A percentile compares a stretch with the other conserved stretches of the same genome.
phyloP scores from a whole-genome alignment of 2,113 vertebrate genomes.

The Puma concolor region DNA sequence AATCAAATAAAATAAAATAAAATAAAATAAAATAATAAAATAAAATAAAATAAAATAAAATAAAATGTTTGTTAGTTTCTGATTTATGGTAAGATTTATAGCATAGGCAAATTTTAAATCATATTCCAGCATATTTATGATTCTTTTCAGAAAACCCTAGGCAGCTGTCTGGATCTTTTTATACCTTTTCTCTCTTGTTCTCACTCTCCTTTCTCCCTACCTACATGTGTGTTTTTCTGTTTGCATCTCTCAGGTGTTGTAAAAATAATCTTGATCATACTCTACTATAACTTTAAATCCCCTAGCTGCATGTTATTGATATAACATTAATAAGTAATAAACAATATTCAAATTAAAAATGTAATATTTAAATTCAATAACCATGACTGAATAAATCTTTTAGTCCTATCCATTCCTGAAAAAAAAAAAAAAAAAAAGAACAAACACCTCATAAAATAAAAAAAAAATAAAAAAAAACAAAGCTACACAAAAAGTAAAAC shows the following conservation, averaged over 20 bases:
- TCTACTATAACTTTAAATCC: not conserved
- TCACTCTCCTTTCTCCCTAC: not conserved
- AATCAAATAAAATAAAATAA: not conserved
- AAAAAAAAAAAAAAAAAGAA: not conserved
- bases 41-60: not conserved
- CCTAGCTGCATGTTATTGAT: not conserved
- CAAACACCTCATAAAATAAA: not conserved
- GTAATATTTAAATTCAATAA: constrained; percentile 5
- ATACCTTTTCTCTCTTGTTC: not conserved
- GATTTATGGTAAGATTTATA: constrained; percentile 1
- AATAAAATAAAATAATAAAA: not conserved
- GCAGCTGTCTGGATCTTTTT: not conserved
- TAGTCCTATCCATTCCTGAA: not conserved
- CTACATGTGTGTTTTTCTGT: not conserved
- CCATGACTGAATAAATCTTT: not conserved
- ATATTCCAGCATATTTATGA: not conserved
- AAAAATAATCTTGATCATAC: not conserved
- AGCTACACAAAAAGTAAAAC: not conserved
- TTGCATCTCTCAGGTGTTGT: not conserved
- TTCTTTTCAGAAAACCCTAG: not conserved
- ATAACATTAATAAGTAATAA: not conserved
- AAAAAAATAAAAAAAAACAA: not conserved
- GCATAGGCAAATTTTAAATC: not conserved
- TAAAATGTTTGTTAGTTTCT: not conserved
- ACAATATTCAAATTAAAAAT: not conserved